These are phyloP conservation scores for Gambelia wislizenii DNA, from an alignment of 2,797 vertebrate genomes.

Conservation along the genomic window DNA sequence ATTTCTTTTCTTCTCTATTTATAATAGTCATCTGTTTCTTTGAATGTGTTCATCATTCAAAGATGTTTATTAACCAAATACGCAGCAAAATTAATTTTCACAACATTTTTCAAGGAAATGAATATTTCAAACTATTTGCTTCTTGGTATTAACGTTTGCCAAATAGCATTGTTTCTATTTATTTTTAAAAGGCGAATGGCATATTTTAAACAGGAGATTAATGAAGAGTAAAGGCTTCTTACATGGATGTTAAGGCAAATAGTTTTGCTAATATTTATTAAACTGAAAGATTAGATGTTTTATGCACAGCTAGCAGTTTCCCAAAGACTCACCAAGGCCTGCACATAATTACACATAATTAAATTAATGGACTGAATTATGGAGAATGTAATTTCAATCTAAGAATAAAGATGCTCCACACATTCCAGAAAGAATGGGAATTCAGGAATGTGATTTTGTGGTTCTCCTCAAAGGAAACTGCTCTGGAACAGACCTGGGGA, in stretches of 20 bases:
- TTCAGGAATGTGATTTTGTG: not conserved
- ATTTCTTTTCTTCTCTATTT: not conserved
- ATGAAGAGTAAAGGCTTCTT: constrained; percentile 38
- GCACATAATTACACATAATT: not conserved
- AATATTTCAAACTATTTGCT: constrained; percentile 21
- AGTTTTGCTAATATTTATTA: constrained; percentile 30
- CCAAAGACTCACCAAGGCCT: constrained; percentile 43
- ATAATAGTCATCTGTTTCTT: not conserved
- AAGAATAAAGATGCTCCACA: not conserved
- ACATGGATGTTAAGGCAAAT: constrained; percentile 42
- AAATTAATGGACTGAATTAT: constrained; percentile 7
- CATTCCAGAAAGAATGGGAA: not conserved
- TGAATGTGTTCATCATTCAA: not conserved
- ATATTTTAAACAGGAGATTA: constrained; percentile 39
- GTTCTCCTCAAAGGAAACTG: not conserved
- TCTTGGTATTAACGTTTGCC: constrained; percentile 19
- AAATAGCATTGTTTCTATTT: constrained; percentile 8
- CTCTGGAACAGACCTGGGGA: not conserved
- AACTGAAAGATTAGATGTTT: constrained; percentile 53
- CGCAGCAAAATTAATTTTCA: not conserved
- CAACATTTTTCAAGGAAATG: not conserved
- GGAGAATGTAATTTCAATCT: not conserved
- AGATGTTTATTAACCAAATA: constrained; percentile 1
- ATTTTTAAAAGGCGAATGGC: not conserved
- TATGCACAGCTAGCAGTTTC: constrained; percentile 46